Base-by-base conservation (phyloP, 2,888 invertebrate species). In the Chymomyza fuscimana region DNA sequence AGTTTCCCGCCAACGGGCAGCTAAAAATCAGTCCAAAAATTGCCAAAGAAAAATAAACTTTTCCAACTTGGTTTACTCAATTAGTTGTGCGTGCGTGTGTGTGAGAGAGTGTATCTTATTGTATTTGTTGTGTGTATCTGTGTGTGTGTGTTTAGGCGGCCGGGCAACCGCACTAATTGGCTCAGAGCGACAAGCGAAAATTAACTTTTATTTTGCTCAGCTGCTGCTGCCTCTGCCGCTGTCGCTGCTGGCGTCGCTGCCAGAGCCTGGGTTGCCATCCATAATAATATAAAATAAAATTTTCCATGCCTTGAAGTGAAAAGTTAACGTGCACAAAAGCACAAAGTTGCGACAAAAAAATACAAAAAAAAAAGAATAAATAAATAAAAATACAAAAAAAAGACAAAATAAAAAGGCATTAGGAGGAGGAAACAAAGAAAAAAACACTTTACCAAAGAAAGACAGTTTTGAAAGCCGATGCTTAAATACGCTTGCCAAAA, bases 161-260 rank as follows among this genome's bases (percentile, higher is more conserved):
- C 15, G 67, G 54, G 65, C 74, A 74, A 77, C 74, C 80, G 70
- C 83, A 85, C 85, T 85, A 85, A 85, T 85, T 85, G 85, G 85
- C 85, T 85, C 87, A 85, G 83, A 85, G 87, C 87, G 87, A 85
- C 85, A 85, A 85, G 83, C 86, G 85, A 85, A 85, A 85, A 87
- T 85, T 81, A 87, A 87, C 86, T 80, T 85, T 86, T 84, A 81
- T 86, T 86, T 82, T 80, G 22, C 58, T 25, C 25, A 58, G 15
- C 19, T 19, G 16, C 16, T 52, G 15, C 15, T 12, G n/a, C 52
- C 52, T 52, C 16, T 78, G 71, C 70, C 71, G 74, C 79, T 79
- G 77, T 72, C 75, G 72, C 66, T 19, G 16, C 54, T 19, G 19
- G 19, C 54, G 54, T 22, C 54, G 54, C 54, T 22, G 54, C 54